These are phyloP conservation scores for Leptinotarsa peninsularis DNA, from an alignment of 2,888 invertebrate species.

Conservation along the genomic window DNA sequence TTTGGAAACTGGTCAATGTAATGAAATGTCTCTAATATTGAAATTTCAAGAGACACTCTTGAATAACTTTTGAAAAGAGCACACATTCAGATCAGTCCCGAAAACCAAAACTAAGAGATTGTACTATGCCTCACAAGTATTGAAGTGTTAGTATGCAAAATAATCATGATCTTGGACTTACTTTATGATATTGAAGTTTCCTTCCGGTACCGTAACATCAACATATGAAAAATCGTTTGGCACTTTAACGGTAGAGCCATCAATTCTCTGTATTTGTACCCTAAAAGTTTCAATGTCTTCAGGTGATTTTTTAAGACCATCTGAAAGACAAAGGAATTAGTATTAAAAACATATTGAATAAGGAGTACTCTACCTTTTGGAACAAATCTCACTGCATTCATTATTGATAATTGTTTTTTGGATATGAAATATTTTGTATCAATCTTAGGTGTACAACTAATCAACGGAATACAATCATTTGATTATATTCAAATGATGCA, in stretches of 20 bases:
- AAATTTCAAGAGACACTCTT: no score
- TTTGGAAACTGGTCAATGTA: no score
- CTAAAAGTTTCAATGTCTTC: conserved; percentile 58
- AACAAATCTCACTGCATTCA: conserved; percentile 18
- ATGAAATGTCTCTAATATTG: no score
- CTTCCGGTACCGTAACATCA: conserved; percentile 62
- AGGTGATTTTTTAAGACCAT: conserved; percentile 50
- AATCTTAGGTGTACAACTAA: not conserved
- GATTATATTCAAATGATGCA: conserved; percentile 27
- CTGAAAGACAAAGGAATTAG: conserved; percentile 44
- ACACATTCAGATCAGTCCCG: no score
- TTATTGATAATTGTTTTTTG: not conserved
- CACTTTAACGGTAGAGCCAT: conserved; percentile 59
- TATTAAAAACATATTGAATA: not conserved
- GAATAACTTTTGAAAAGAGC: no score
- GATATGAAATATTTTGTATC: not conserved
- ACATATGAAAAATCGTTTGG: conserved; percentile 57
- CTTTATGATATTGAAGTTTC: conserved; percentile 59
- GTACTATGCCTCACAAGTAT: no score
- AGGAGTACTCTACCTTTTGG: not conserved
- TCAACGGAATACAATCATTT: conserved; percentile 5
- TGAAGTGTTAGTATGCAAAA: not conserved
- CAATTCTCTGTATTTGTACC: conserved; percentile 60
- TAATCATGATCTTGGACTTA: conserved; percentile 50
- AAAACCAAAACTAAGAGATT: no score